Evolutionary conservation across 2,113 vertebrate species (phyloP), one percentile per base, ranked within the genome.

Genomic region (Psittacus erithacus): DNA sequence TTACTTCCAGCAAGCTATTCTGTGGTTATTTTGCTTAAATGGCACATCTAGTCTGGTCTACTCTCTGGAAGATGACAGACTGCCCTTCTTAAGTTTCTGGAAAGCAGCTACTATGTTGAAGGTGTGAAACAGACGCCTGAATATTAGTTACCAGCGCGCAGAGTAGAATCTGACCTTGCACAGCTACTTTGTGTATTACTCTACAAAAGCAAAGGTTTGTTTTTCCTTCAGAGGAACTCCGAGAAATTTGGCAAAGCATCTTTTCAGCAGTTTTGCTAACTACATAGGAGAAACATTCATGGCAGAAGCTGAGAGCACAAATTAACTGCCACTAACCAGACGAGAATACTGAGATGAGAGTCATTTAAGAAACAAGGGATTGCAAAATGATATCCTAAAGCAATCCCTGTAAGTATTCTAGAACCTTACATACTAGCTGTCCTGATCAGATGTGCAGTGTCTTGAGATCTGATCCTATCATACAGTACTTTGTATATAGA

Each of bases 1-100:
- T 92, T 94, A 85, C 75, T 94, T 96, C 60, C 62, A 94, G 85
- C 57, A 92, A 82, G 39, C 78, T 67, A 57, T 93, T 90, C 69
- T 87, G 67, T 85, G 70, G 64, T 94, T 93, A 70, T 82, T 86
- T 91, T 95, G 60, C 64, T 94, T 94, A 55, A 89, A 84, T 84
- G 65, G n/a, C 52, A 59, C 62, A 78, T 91, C 64, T 89, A 85
- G 74, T 90, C 94, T 84, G 43, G 65, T 94, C 78, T 93, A 44
- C 79, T 28, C 4, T 63, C 74, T 82, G 81, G 93, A 77, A 69
- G 63, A 52, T 82, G 86, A 59, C 74, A 94, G 49, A 13, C 75
- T 90, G 33, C 52, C 82, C 10, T 7, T 89, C 69, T 82, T 59
- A 73, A 68, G 44, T 73, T 79, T 74, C 67, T 95, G 88, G 67